Percentiles rank a stretch among this genome's conserved stretches.
Conservation (phyloP, 2,797 vertebrate genomes). For the Discoglossus pictus region DNA sequence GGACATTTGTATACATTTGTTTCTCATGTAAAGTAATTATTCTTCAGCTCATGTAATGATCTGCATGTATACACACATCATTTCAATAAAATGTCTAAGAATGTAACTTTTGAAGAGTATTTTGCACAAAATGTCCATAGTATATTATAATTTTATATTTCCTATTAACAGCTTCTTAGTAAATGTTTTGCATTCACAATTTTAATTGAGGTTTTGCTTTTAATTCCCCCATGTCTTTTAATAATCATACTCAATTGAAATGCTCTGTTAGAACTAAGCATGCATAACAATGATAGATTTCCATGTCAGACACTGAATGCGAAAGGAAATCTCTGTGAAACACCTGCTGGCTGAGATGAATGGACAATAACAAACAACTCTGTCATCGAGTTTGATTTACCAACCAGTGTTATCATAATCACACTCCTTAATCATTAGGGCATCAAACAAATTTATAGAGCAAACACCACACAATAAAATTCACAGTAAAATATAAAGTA, state of each 20-base stretch:
- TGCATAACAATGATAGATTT: constrained; percentile 24
- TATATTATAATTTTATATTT: no score
- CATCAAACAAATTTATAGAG: constrained; percentile 34
- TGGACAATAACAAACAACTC: constrained; percentile 33
- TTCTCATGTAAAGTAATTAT: no score
- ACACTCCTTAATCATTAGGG: constrained; percentile 20
- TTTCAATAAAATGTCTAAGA: no score
- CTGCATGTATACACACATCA: no score
- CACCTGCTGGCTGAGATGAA: constrained; percentile 22
- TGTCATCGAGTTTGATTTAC: constrained; percentile 37
- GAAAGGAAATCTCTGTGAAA: constrained; percentile 33
- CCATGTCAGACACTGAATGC: constrained; percentile 24
- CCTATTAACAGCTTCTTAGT: no score
- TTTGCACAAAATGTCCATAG: no score
- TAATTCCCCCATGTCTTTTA: constrained; percentile 9
- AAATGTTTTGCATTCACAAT: background rate
- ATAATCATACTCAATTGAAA: constrained; percentile 16
- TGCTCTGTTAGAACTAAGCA: background rate
- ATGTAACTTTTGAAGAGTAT: no score
- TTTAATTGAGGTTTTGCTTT: constrained; percentile 1
- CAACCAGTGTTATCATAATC: constrained; percentile 30
- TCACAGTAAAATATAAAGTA: constrained; percentile 17
- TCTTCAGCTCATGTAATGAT: no score
- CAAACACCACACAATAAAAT: background rate
- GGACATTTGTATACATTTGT: no score